Conservation (phyloP, 2,888 invertebrate species). For the Eilema depressum region DNA sequence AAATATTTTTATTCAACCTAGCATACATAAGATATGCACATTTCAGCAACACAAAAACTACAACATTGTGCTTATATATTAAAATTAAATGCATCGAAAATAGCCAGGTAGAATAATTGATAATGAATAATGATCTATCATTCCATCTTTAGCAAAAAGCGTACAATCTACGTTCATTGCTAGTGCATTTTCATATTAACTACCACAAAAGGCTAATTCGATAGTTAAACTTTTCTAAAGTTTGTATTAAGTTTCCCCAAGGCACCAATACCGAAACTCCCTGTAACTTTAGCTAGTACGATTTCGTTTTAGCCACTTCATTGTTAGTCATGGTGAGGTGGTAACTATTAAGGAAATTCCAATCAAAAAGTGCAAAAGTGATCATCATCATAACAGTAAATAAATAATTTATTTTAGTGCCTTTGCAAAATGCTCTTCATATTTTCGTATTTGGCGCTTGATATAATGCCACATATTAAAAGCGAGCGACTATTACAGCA, state of each 20-base stretch:
- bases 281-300: neutral
- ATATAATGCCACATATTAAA: neutral
- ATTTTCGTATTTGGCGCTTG: neutral
- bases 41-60: too few relatives aligned
- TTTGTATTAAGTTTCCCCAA: neutral
- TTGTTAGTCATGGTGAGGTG: neutral
- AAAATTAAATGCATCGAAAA: too few relatives aligned
- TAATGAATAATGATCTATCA: too few relatives aligned
- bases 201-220: neutral
- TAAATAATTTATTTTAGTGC: neutral
- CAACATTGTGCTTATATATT: too few relatives aligned
- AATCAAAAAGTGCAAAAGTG: neutral
- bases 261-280: neutral
- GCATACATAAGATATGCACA: too few relatives aligned
- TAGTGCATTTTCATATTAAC: too few relatives aligned
- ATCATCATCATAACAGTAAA: neutral
- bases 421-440: neutral
- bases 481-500: slow-evolving; percentile 14
- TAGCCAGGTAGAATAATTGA: too few relatives aligned
- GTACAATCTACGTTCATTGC: too few relatives aligned
- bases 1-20: too few relatives aligned
- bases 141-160: too few relatives aligned
- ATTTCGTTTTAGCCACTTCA: neutral
- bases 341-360: too few relatives aligned
- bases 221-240: neutral